Percentiles rank a stretch among this genome's conserved stretches.
Evolutionary conservation across 2,113 vertebrate genomes (phyloP).

Genomic region (Pluvianellus socialis): DNA sequence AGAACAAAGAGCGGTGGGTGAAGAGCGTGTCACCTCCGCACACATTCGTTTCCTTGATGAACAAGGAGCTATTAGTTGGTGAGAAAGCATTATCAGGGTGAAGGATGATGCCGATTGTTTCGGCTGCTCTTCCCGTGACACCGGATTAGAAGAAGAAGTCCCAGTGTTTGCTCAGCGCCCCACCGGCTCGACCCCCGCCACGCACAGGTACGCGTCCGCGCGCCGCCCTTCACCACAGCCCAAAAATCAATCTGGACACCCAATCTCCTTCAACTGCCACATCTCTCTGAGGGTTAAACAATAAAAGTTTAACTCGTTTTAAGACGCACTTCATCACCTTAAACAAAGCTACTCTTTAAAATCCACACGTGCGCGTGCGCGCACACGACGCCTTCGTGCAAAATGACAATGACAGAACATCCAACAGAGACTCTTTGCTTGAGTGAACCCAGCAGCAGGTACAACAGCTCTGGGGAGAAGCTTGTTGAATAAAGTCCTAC

Average conservation of each 20-base stretch:
- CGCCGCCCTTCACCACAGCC: not conserved
- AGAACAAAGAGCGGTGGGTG: slow-evolving; percentile 74
- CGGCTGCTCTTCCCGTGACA: slow-evolving; percentile 44
- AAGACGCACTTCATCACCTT: not conserved
- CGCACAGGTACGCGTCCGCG: not conserved
- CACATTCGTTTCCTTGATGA: slow-evolving; percentile 81
- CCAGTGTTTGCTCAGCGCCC: not conserved
- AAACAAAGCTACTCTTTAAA: not conserved
- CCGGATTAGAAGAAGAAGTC: not conserved
- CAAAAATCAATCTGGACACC: not conserved
- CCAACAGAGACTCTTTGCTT: not conserved
- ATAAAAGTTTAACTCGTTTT: slow-evolving; percentile 13
- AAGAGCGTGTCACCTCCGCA: slow-evolving; percentile 58
- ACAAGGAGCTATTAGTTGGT: slow-evolving; percentile 77
- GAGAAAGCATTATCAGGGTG: slow-evolving; percentile 72
- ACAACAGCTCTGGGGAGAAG: not conserved
- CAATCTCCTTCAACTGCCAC: not conserved
- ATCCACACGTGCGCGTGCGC: fast-evolving
- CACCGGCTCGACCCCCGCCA: not conserved
- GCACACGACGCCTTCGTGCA: not conserved
- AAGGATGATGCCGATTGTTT: slow-evolving; percentile 68
- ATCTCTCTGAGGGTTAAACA: not conserved
- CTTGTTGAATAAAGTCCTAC: not conserved
- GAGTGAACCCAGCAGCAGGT: not conserved
- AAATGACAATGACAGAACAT: not conserved